Conservation (phyloP, 1,140 invertebrate genomes). For the Microplitis demolitor region DNA sequence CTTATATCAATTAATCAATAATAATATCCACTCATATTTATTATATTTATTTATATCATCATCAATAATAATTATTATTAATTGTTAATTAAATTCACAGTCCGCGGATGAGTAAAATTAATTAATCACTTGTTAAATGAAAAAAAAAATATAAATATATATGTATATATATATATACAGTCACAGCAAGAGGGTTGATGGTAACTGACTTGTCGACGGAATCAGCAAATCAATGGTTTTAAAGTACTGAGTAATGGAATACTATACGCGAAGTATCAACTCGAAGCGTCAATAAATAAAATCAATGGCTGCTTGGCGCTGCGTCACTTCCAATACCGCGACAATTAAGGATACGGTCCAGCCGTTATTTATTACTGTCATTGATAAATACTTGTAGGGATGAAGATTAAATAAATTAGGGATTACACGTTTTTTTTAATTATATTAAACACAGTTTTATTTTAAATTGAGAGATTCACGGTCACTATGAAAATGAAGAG, state of each 20-base stretch:
- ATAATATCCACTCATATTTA: background rate
- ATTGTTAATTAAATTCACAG: no score
- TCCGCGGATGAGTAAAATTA: no score
- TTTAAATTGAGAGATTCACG: background rate
- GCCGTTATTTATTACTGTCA: background rate
- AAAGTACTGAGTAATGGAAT: background rate
- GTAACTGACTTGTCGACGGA: background rate
- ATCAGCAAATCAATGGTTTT: background rate
- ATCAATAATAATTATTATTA: no score
- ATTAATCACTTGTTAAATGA: no score
- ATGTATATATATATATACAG: no score
- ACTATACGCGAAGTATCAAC: background rate
- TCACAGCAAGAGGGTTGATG: background rate
- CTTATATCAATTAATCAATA: background rate
- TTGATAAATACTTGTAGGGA: background rate
- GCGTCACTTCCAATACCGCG: background rate
- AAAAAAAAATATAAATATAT: no score
- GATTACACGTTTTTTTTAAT: background rate
- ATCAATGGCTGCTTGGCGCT: constrained; percentile 38
- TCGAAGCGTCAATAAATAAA: constrained; percentile 41
- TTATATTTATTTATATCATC: no score
- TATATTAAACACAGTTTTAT: background rate
- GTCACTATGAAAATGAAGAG: constrained; percentile 27
- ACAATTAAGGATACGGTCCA: background rate
- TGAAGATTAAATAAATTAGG: no score